phyloP scores from a whole-genome alignment of 2,888 invertebrate genomes.

The Anoncus sp. region DNA sequence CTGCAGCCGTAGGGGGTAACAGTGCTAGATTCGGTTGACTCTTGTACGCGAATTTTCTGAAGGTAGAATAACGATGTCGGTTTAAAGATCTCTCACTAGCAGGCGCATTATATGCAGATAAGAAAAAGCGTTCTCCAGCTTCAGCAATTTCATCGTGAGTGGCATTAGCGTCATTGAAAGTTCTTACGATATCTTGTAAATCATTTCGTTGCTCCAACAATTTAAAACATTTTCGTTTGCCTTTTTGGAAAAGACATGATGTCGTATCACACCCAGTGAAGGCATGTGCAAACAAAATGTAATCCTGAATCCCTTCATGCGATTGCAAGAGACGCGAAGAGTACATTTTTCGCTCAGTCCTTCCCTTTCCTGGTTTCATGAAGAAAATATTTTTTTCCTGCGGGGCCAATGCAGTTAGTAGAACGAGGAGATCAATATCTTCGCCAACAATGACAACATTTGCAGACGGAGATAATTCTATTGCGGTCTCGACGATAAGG shows the following conservation, averaged over 20 bases:
- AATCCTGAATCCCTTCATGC: neutral
- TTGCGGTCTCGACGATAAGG: neutral
- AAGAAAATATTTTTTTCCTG: neutral
- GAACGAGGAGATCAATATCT: neutral
- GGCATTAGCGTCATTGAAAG: slow-evolving; percentile 49
- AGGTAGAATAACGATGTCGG: neutral
- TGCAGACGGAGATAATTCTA: neutral
- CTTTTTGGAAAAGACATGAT: slow-evolving; percentile 62
- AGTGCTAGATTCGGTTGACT: slow-evolving; percentile 19
- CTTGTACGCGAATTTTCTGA: neutral
- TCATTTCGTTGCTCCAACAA: slow-evolving; percentile 35
- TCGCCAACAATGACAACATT: neutral
- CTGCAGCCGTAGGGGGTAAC: slow-evolving; percentile 53
- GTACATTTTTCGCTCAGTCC: neutral
- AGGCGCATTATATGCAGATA: slow-evolving; percentile 18
- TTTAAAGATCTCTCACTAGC: slow-evolving; percentile 4
- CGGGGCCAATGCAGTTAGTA: neutral
- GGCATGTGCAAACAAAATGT: slow-evolving; percentile 67
- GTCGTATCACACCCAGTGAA: slow-evolving; percentile 42
- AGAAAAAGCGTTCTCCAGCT: slow-evolving; percentile 20
- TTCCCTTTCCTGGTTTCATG: neutral
- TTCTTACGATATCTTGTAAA: slow-evolving; percentile 34
- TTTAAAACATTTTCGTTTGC: neutral
- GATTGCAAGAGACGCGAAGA: neutral
- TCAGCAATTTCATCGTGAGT: slow-evolving; percentile 25